Conservation (phyloP, 2,797 vertebrate genomes). For the Phalloptychus januarius region DNA sequence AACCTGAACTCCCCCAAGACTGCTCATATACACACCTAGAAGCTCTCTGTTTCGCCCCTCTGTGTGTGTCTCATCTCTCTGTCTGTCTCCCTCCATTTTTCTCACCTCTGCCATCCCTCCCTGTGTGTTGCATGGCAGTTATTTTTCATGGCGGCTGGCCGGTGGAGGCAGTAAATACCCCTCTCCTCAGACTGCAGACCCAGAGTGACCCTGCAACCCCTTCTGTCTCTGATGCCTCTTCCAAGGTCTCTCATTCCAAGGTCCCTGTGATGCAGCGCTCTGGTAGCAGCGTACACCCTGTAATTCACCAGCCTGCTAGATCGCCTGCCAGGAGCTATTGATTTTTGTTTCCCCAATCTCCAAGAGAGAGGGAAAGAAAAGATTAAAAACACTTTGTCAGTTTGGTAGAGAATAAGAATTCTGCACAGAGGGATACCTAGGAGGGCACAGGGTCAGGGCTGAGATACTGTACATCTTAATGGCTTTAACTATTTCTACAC, state of each 20-base stretch:
- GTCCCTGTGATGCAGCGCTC: conserved; percentile 76
- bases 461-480: conserved; percentile 81
- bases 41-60: conserved; percentile 18
- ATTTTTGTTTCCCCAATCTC: conserved; percentile 99
- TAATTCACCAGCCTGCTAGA: conserved; percentile 91
- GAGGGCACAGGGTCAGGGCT: conserved; percentile 84
- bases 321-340: conserved; percentile 97
- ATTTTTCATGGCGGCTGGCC: conserved; percentile 70
- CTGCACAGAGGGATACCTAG: conserved; percentile 86
- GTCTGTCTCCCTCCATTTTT: conserved; percentile 49
- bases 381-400: conserved; percentile 99
- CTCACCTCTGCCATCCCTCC: conserved; percentile 50
- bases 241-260: conserved; percentile 80
- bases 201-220: conserved; percentile 78
- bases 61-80: conserved; percentile 34
- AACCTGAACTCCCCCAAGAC: conserved; percentile 51
- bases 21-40: conserved; percentile 34
- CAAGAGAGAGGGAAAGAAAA: conserved; percentile 97
- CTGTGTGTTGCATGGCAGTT: conserved; percentile 60
- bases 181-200: conserved; percentile 70
- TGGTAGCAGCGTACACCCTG: conserved; percentile 71
- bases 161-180: conserved; percentile 76
- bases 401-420: conserved; percentile 99
- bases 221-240: conserved; percentile 72
- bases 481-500: conserved; percentile 80